Conservation (phyloP, 2,113 vertebrate species). For the Plecturocebus donacophilus region DNA sequence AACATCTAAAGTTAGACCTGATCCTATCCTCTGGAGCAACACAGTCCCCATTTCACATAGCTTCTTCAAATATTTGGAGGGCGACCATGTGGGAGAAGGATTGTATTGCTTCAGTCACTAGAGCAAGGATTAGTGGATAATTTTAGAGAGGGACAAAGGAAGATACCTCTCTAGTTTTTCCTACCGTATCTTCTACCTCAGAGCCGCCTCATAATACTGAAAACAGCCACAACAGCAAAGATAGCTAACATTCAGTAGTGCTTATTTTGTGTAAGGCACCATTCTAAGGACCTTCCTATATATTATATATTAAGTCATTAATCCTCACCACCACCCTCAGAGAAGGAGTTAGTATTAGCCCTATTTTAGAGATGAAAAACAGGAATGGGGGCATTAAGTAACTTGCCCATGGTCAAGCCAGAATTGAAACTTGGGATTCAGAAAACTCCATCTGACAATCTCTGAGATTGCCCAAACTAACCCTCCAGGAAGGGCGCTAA, state of each 20-base stretch:
- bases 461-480: background rate
- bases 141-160: background rate
- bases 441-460: background rate
- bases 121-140: background rate
- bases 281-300: background rate
- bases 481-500: background rate
- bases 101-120: background rate
- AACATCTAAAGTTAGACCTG: background rate
- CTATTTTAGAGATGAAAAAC: background rate
- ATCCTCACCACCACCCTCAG: background rate
- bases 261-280: background rate
- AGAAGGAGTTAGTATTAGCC: background rate
- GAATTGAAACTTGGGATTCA: background rate
- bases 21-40: background rate
- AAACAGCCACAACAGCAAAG: background rate
- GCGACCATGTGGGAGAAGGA: background rate
- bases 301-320: background rate
- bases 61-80: constrained; percentile 4
- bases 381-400: background rate
- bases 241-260: background rate
- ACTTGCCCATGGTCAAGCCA: background rate
- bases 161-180: background rate
- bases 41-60: background rate
- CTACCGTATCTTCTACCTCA: background rate
- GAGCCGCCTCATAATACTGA: background rate